A percentile compares a stretch with the other conserved stretches of the same genome.
phyloP scores from a whole-genome alignment of 2,113 vertebrate genomes.

The Telmatochromis brachygnathus region DNA sequence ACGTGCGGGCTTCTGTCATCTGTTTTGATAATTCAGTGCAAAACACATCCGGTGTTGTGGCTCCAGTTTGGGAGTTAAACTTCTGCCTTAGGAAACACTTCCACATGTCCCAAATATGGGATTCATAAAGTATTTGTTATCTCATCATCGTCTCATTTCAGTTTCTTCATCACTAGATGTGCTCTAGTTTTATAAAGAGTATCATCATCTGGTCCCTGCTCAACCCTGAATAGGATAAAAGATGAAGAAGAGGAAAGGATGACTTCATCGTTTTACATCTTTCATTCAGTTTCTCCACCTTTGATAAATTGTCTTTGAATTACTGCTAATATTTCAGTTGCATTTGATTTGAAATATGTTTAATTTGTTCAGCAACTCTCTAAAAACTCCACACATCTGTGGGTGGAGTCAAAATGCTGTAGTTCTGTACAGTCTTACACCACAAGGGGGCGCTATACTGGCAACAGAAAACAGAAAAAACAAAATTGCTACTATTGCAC shows the following conservation, averaged over 20 bases:
- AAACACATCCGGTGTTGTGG: neutral
- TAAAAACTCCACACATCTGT: neutral
- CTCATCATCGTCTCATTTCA: neutral
- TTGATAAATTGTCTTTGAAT: neutral
- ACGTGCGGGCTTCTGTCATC: neutral
- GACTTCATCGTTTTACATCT: fast-evolving
- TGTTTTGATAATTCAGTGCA: neutral
- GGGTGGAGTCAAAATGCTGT: neutral
- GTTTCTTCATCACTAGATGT: fast-evolving
- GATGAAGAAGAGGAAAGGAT: neutral
- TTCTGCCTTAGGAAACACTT: neutral
- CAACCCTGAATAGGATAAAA: neutral
- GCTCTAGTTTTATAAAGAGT: neutral
- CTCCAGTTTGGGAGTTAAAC: neutral
- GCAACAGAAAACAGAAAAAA: fast-evolving
- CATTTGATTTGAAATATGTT: neutral
- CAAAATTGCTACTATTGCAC: fast-evolving
- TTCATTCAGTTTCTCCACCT: fast-evolving
- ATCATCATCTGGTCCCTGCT: neutral
- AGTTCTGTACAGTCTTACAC: fast-evolving
- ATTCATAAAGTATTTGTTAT: neutral
- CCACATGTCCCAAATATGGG: neutral
- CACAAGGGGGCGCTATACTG: neutral
- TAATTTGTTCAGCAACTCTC: neutral
- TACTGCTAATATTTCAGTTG: neutral